These are phyloP conservation scores for Napeogenes inachia DNA, from an alignment of 2,888 invertebrate genomes.

Conservation along the genomic window DNA sequence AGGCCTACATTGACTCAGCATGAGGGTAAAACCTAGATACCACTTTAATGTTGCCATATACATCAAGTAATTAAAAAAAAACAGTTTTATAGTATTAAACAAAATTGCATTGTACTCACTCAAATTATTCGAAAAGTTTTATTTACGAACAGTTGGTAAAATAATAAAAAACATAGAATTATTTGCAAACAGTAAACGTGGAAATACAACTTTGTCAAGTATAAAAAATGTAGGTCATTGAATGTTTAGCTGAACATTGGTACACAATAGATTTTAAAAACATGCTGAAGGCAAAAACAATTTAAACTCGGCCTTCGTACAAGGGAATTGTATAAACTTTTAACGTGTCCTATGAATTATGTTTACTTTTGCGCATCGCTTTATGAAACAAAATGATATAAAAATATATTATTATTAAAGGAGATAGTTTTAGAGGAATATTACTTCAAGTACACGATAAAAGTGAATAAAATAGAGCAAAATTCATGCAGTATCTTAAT, in stretches of 20 bases:
- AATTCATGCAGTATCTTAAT: neutral
- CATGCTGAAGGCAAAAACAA: constrained; percentile 57
- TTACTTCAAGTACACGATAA: too few species aligned
- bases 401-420: too few species aligned
- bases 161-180: constrained; percentile 26
- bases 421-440: too few species aligned
- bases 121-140: too few species aligned
- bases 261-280: constrained; percentile 56
- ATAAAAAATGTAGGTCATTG: constrained; percentile 46
- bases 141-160: neutral
- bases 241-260: constrained; percentile 52
- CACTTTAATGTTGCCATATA: constrained; percentile 18
- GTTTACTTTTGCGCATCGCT: constrained; percentile 40
- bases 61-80: constrained; percentile 9
- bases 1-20: constrained; percentile 39
- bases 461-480: too few species aligned
- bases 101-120: too few species aligned
- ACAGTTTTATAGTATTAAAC: too few species aligned
- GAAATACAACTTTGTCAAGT: constrained; percentile 39
- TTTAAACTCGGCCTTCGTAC: constrained; percentile 52
- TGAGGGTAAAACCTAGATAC: constrained; percentile 30
- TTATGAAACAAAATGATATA: constrained; percentile 19
- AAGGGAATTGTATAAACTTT: constrained; percentile 42
- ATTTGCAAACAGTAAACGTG: constrained; percentile 24
- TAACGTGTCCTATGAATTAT: constrained; percentile 48